phyloP scores from a whole-genome alignment of 2,797 vertebrate genomes.

The Myripristis murdjan region DNA sequence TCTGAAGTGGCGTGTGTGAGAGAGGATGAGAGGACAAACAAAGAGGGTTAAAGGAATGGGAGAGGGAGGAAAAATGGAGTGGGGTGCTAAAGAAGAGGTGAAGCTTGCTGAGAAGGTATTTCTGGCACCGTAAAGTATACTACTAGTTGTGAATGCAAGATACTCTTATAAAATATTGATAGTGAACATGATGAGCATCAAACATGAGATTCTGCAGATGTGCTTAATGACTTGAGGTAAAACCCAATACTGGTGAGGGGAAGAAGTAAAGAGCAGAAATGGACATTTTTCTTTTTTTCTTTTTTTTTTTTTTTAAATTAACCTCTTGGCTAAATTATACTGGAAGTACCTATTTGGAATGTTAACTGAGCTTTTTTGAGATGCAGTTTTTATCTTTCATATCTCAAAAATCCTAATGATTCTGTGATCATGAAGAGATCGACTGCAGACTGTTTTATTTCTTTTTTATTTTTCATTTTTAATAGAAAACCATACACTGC shows the following conservation, averaged over 20 bases:
- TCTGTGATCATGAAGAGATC: no score
- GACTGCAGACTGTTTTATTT: no score
- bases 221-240: background rate
- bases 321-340: conserved; percentile 2
- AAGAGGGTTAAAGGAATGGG: conserved; percentile 31
- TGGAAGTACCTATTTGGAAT: conserved; percentile 3
- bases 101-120: conserved; percentile 25
- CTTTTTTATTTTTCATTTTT: no score
- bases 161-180: conserved; percentile 8
- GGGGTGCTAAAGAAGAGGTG: conserved; percentile 8
- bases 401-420: no score
- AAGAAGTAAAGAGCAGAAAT: conserved; percentile 3
- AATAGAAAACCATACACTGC: no score
- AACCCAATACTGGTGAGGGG: background rate
- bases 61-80: conserved; percentile 1
- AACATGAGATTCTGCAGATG: conserved; percentile 13
- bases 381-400: no score
- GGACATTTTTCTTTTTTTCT: no score
- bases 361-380: no score
- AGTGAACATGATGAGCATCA: background rate
- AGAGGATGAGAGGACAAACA: conserved; percentile 66
- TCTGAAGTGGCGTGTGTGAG: conserved; percentile 63
- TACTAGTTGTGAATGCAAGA: conserved; percentile 26
- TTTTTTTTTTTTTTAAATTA: no score
- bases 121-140: background rate